Evolutionary conservation across 1,140 invertebrate genomes (phyloP).

Genomic region (Anoplophora glabripennis): DNA sequence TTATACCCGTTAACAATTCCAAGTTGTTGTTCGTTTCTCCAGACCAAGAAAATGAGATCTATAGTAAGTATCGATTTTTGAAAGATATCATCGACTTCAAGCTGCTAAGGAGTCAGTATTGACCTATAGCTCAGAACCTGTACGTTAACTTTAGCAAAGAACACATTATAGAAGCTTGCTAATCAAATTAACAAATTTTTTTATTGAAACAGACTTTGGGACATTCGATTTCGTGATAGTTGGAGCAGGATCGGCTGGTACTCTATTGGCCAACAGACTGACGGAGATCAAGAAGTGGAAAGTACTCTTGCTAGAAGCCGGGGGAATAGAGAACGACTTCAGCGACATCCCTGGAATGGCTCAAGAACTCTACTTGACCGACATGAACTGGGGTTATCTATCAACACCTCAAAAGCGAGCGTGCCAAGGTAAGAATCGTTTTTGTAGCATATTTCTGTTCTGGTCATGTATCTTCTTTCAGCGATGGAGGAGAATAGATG

Average conservation of each 20-base stretch:
- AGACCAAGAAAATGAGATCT: too few species aligned
- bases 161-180: neutral
- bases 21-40: too few species aligned
- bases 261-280: conserved; percentile 72
- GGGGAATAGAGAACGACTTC: conserved; percentile 73
- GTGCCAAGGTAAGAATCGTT: too few species aligned
- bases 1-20: too few species aligned
- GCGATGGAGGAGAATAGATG: conserved; percentile 56
- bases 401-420: too few species aligned
- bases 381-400: too few species aligned
- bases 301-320: conserved; percentile 76
- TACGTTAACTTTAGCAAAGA: neutral
- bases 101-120: neutral
- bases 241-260: conserved; percentile 79
- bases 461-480: conserved; percentile 32
- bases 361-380: too few species aligned
- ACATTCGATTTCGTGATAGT: conserved; percentile 74
- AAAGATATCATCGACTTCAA: neutral
- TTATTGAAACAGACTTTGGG: conserved; percentile 12
- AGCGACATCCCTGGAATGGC: too few species aligned
- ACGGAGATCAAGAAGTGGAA: conserved; percentile 66
- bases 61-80: neutral
- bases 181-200: neutral
- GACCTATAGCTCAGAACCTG: neutral
- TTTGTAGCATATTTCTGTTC: too few species aligned